Percentiles rank a stretch among this genome's conserved stretches.
Evolutionary conservation across 2,888 invertebrate genomes (phyloP).

Genomic region (Trileptium ribeirensis): DNA sequence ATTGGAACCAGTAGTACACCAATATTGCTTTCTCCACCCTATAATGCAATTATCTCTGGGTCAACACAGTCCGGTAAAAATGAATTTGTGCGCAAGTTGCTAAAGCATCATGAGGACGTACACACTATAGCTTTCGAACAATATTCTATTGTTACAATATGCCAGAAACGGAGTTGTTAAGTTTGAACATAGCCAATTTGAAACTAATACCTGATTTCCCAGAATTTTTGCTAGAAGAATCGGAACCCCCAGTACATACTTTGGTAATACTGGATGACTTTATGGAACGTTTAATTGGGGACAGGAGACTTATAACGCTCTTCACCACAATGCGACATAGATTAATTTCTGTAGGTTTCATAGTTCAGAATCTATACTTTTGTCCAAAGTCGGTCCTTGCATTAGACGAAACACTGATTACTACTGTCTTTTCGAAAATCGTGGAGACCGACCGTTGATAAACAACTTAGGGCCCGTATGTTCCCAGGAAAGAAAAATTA

Average conservation of each 20-base stretch:
- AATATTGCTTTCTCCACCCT: neutral
- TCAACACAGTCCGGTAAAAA: neutral
- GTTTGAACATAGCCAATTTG: neutral
- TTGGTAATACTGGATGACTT: neutral
- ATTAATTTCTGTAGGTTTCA: neutral
- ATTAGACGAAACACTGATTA: neutral
- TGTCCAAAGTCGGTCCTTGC: neutral
- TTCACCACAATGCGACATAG: neutral
- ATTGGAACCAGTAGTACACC: no score
- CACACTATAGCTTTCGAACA: neutral
- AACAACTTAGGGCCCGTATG: neutral
- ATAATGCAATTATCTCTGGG: neutral
- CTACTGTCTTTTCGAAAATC: neutral
- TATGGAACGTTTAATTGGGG: neutral
- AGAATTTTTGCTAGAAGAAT: neutral
- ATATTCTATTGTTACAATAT: neutral
- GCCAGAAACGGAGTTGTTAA: neutral
- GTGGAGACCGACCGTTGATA: neutral
- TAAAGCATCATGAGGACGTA: neutral
- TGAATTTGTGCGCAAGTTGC: neutral
- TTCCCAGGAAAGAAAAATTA: neutral
- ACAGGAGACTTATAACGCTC: neutral
- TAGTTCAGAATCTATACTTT: neutral
- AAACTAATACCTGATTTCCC: neutral
- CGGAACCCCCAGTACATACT: neutral